phyloP scores from a whole-genome alignment of 1,140 invertebrate genomes.

The Temnothorax nylanderi region DNA sequence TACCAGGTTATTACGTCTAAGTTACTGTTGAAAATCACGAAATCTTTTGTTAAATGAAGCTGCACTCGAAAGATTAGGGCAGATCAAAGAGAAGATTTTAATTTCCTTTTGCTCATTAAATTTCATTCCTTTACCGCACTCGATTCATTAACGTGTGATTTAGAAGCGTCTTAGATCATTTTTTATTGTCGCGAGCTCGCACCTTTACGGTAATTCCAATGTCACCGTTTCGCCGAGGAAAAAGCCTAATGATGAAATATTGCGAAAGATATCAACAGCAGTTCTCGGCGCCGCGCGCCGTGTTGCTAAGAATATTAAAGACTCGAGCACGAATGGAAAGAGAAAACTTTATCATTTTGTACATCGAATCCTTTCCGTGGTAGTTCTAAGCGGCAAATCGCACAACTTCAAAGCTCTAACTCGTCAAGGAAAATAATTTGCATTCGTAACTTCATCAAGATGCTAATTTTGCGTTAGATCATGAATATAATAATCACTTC shows the following conservation, averaged over 20 bases:
- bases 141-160: not conserved
- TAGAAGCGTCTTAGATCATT: not conserved
- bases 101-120: conserved; percentile 64
- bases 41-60: conserved; percentile 71
- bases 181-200: not conserved
- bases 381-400: conserved; percentile 2
- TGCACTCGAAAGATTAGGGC: conserved; percentile 67
- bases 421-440: conserved; percentile 25
- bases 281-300: not conserved
- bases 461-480: conserved; percentile 32
- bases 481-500: conserved; percentile 13
- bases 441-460: conserved; percentile 17
- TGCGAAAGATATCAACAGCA: not conserved
- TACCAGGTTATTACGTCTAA: conserved; percentile 63
- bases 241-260: conserved; percentile 1
- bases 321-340: not conserved
- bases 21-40: conserved; percentile 71
- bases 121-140: conserved; percentile 31
- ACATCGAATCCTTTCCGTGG: not conserved
- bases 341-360: not conserved
- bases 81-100: conserved; percentile 72
- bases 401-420: not conserved
- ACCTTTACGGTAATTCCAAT: conserved; percentile 9
- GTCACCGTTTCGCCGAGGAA: not conserved
- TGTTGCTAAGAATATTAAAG: not conserved